Base-by-base conservation (phyloP, 2,113 vertebrate species). In the Protomyctophum bolini region DNA sequence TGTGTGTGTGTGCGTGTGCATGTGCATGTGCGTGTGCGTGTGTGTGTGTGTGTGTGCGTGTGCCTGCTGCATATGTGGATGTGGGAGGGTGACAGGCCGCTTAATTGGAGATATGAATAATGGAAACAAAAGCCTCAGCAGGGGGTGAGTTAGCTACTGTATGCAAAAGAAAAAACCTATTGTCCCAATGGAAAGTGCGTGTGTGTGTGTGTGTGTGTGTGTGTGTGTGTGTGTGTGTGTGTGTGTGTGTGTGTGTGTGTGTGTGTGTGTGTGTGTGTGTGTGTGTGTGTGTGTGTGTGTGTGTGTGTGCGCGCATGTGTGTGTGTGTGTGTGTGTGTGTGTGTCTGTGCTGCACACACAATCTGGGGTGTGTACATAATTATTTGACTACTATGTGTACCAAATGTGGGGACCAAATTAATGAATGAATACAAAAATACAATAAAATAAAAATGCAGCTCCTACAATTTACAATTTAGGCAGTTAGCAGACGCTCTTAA, bases 31-130 rank as follows among this genome's bases (percentile, higher is more conserved):
- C 9, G 8, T 33, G 8, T 28, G 55, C 33, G 58, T 59, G 58
- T 58, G 14, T 28, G 21, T 33, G 58, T 59, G 58, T 33, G 58
- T 59, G 58, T 10, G 28, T 59, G 58, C 2, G 58, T 59, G 58
- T 10, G 58, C 33, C 33, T 41, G 28, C 21, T 9, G 15, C 7
- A 58, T 58, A 15, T 58, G 58, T 60, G 33, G 15, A 67, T 70
- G 48, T 49, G 71, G 21, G 6, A 67, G 65, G 15, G 51, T 64
- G 45, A n/a, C 45, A 10, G 12, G 8, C 47, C 76, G 61, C 68
- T 63, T 66, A 80, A 80, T 67, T 77, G 56, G 46, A 75, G 49
- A 51, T 72, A 82, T 83, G 68, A 77, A 85, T 87, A 82, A 83
- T 85, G 52, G 33, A 79, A 70, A 68, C 15, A 52, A 78, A 68